Base-by-base conservation (phyloP, 2,113 vertebrate species). In the Zosterops lateralis region DNA sequence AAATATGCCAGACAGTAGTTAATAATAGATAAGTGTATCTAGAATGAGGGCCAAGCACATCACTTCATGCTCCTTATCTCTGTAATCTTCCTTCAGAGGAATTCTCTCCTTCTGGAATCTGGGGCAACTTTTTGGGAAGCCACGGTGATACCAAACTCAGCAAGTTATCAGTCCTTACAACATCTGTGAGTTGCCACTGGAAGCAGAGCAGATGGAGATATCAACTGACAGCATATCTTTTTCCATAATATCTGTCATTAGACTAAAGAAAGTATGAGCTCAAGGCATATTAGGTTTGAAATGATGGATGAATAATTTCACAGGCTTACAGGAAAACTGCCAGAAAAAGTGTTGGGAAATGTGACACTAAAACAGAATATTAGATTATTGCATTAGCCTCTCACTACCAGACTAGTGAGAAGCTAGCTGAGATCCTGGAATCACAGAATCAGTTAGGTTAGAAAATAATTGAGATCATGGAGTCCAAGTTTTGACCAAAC, bases 91-190 rank as follows among this genome's bases (percentile, higher is more conserved):
- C 90, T 64, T 95, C 64, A 88, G 91, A 88, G 87, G 85, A 90
- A 96, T 95, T 93, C 44, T 90, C 87, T 77, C 87, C 75, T 92
- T 94, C 64, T 93, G 93, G 72, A 95, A 95, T 94, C 66, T 72
- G 75, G 13, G 68, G 53, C 53, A 81, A 90, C 82, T 91, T 91
- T 88, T 95, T 2, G 34, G 75, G 87, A 96, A 96, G 77, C 34
- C 4, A 1, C 65, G 81, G 61, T 1, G 29, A 84, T 54, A 71
- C n/a, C 44, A 74, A 87, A 60, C 40, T 68, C 54, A 32, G 67
- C 64, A 71, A 77, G 22, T 88, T 95, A 85, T 83, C 90, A 88
- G 64, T 68, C 36, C 57, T 79, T 53, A 38, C 58, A 88, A 64
- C 34, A 60, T 51, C 25, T 24, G 12, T 40, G 72, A 93, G 56